Evolutionary conservation across 2,797 vertebrate genomes (phyloP).

Genomic region (Chrysocyon brachyurus): DNA sequence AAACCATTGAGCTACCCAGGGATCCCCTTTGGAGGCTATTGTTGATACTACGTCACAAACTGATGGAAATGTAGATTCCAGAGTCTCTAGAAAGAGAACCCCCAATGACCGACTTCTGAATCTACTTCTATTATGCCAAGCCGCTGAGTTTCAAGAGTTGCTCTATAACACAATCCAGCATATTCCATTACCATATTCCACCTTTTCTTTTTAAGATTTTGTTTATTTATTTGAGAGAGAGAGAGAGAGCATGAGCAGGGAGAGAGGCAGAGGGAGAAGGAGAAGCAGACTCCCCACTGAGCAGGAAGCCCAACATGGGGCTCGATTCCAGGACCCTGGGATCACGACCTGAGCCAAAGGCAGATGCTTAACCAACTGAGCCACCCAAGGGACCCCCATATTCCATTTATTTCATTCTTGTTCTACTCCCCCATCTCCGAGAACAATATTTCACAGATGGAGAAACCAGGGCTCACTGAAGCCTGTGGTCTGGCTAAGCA

Average conservation of each 20-base stretch:
- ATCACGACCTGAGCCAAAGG: not conserved
- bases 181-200: not conserved
- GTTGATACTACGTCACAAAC: not conserved
- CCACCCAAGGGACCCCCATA: not conserved
- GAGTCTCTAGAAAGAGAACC: not conserved
- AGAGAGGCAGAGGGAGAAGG: not conserved
- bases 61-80: not conserved
- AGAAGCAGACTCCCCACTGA: not conserved
- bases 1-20: no score
- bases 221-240: not conserved
- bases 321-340: not conserved
- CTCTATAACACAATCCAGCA: not conserved
- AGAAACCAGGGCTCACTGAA: not conserved
- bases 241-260: not conserved
- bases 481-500: not conserved
- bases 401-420: not conserved
- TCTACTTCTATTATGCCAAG: not conserved
- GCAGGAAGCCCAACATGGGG: not conserved
- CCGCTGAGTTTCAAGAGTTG: not conserved
- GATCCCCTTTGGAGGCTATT: not conserved
- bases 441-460: not conserved
- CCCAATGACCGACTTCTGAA: not conserved
- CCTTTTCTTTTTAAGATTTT: not conserved
- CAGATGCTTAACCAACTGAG: not conserved
- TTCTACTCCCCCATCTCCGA: not conserved